Evolutionary conservation across 2,113 vertebrate species (phyloP).

Genomic region (Neomonachus schauinslandi): DNA sequence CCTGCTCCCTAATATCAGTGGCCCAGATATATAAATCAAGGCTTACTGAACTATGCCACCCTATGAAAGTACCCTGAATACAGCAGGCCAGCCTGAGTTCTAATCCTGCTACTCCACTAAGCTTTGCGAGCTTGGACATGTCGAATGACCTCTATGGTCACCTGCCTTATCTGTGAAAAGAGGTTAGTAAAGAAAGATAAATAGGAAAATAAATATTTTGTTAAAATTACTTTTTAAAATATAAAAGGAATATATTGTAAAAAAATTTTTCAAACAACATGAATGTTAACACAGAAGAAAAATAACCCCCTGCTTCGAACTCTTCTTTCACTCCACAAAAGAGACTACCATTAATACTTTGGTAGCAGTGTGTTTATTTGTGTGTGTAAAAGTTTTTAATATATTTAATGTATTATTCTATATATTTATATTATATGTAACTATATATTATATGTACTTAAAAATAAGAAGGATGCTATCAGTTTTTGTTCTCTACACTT

Average conservation of each 20-base stretch:
- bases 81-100: background rate
- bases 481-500: slow-evolving; percentile 9
- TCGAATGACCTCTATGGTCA: background rate
- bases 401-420: background rate
- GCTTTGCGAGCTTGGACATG: background rate
- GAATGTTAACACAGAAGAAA: background rate
- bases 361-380: background rate
- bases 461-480: slow-evolving; percentile 12
- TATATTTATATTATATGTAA: background rate
- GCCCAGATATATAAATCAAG: background rate
- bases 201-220: background rate
- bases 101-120: background rate
- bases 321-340: background rate
- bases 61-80: background rate
- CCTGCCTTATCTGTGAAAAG: background rate
- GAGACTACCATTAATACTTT: background rate
- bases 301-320: background rate
- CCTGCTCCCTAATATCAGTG: background rate
- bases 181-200: background rate
- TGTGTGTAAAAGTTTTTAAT: background rate
- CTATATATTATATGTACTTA: background rate
- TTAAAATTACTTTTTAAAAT: slow-evolving; percentile 38
- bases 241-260: background rate
- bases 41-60: background rate
- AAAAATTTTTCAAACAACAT: background rate